phyloP scores from a whole-genome alignment of 2,113 vertebrate species.

The Zingel zingel region DNA sequence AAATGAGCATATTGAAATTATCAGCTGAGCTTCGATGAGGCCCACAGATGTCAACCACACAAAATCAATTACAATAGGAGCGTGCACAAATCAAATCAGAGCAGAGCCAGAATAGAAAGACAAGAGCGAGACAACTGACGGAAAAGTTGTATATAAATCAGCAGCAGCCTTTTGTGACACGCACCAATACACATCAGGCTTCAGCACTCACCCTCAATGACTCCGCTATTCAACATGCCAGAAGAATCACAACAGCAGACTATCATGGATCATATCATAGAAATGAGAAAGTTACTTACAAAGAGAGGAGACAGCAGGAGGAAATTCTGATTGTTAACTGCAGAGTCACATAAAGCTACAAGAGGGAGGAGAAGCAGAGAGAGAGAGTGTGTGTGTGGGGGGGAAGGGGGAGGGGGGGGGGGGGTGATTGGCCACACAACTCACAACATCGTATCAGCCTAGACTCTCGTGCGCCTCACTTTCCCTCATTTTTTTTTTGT shows the following conservation, averaged over 20 bases:
- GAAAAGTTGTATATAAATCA: conserved; percentile 48
- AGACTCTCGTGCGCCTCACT: conserved; percentile 87
- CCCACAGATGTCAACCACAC: conserved; percentile 48
- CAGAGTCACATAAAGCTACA: conserved; percentile 93
- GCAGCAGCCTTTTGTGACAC: conserved; percentile 37
- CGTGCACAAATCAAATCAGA: neutral
- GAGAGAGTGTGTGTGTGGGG: conserved; percentile 20
- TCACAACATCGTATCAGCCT: conserved; percentile 89
- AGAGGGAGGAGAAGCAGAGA: conserved; percentile 86
- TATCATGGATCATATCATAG: neutral
- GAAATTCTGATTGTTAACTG: conserved; percentile 94
- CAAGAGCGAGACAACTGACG: conserved; percentile 16
- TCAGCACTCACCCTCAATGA: neutral
- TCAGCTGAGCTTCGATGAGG: conserved; percentile 47
- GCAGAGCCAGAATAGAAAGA: neutral
- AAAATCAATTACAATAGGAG: conserved; percentile 12
- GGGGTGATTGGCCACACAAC: conserved; percentile 52
- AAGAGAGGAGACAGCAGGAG: conserved; percentile 92
- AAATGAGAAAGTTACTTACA: conserved; percentile 96
- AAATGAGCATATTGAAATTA: conserved; percentile 58
- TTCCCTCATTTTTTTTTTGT: conserved; percentile 92
- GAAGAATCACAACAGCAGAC: neutral
- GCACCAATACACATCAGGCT: neutral
- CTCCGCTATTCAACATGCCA: neutral
- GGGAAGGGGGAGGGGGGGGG: conserved; percentile 41